Evolutionary conservation across 2,797 vertebrate genomes (phyloP).

Genomic region (Sparus aurata): DNA sequence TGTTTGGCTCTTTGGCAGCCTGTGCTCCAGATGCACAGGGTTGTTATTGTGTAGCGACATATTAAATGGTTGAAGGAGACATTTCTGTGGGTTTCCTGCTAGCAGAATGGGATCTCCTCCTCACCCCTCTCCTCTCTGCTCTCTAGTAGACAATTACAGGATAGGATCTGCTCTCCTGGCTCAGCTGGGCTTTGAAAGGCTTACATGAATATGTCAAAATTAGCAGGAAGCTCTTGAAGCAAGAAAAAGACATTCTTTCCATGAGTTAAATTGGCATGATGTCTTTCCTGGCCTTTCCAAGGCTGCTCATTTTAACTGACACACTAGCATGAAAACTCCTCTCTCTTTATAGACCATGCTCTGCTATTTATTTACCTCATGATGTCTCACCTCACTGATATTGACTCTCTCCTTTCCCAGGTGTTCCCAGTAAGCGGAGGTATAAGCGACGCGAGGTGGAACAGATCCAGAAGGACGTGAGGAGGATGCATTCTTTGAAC

Average conservation of each 20-base stretch:
- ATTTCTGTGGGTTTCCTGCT: slow-evolving; percentile 89
- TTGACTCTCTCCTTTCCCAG: slow-evolving; percentile 63
- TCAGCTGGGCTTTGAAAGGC: slow-evolving; percentile 88
- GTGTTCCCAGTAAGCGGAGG: slow-evolving; percentile 90
- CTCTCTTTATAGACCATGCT: slow-evolving; percentile 40
- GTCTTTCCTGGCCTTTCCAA: slow-evolving; percentile 66
- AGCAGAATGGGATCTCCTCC: slow-evolving; percentile 83
- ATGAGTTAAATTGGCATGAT: slow-evolving; percentile 70
- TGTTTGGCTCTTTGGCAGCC: slow-evolving; percentile 80
- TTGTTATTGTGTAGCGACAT: slow-evolving; percentile 87
- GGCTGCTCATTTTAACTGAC: slow-evolving; percentile 59
- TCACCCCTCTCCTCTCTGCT: slow-evolving; percentile 75
- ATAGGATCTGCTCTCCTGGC: slow-evolving; percentile 84
- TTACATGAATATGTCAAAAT: slow-evolving; percentile 83
- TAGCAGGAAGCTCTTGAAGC: slow-evolving; percentile 83
- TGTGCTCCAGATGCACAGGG: slow-evolving; percentile 87
- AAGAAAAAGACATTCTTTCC: slow-evolving; percentile 62
- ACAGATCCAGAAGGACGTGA: slow-evolving; percentile 95
- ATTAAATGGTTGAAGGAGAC: slow-evolving; percentile 90
- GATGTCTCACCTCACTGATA: slow-evolving; percentile 47
- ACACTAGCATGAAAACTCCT: slow-evolving; percentile 37
- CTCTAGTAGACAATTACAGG: slow-evolving; percentile 82
- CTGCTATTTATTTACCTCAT: slow-evolving; percentile 53
- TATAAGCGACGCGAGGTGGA: slow-evolving; percentile 95
- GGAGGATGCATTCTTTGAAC: slow-evolving; percentile 96